Evolutionary conservation across 2,113 vertebrate genomes (phyloP), one percentile per base, ranked within the genome.

Genomic region (Elachura formosa): DNA sequence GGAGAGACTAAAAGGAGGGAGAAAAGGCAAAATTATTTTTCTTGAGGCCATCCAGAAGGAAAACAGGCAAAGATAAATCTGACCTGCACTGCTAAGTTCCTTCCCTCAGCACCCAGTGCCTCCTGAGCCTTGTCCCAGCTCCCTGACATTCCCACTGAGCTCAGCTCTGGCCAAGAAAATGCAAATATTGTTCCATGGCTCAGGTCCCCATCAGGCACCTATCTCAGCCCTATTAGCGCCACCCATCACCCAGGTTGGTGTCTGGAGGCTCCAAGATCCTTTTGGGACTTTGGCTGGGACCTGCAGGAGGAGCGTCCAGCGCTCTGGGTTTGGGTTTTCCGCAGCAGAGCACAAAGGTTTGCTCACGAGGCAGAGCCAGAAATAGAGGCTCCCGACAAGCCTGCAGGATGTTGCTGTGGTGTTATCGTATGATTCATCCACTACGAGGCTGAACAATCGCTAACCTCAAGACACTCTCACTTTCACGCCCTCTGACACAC

Each of bases 341-440:
- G 68, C 10, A 54, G 94, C 56, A 25, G 75, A 96, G 93, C 93
- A 71, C 95, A 96, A 97, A 92, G 90, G 61, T 96, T 98, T 96
- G 97, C 96, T 97, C 97, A 73, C 59, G 96, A 98, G 97, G 87
- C 97, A 96, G 95, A 56, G 96, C 97, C 97, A 98, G 97, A 96
- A 98, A 97, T 90, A 97, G 96, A 96, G 97, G 96, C 95, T 98
- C 96, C 96, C 69, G 72, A 91, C 95, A 74, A 89, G 87, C 96
- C 95, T 95, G 68, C 98, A 98, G 98, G 98, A 98, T 98, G 96
- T 97, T 94, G 93, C 97, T 96, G 93, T 90, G 94, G 91, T 96
- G 96, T 97, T 97, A 96, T 96, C 95, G 45, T 78, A 79, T 98
- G 98, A 98, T 97, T 98, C 97, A 98, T 97, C 63, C 95, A 80